phyloP scores from a whole-genome alignment of 2,797 vertebrate genomes.

The Myripristis jacobus region DNA sequence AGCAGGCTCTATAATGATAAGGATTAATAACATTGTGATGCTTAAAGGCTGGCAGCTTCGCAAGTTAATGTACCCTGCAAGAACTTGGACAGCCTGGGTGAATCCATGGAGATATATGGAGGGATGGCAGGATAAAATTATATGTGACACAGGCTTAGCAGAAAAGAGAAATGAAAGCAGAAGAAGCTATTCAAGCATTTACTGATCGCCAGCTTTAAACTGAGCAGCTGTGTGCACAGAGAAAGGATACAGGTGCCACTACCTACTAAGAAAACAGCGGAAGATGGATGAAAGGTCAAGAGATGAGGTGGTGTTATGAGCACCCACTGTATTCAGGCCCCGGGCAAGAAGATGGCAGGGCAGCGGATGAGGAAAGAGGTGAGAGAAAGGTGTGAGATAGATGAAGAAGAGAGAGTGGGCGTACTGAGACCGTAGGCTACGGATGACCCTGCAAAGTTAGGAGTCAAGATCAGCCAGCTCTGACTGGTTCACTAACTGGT shows the following conservation, averaged over 20 bases:
- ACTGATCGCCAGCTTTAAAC: neutral
- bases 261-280: constrained; percentile 35
- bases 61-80: neutral
- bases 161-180: neutral
- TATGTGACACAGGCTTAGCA: neutral
- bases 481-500: constrained; percentile 40
- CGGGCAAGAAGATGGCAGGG: constrained; percentile 38
- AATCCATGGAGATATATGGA: neutral
- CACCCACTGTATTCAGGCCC: constrained; percentile 39
- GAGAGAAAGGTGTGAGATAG: constrained; percentile 39
- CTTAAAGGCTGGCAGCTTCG: neutral
- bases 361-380: constrained; percentile 39
- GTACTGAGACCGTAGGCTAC: constrained; percentile 37
- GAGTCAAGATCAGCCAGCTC: neutral
- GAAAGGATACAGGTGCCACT: constrained; percentile 14
- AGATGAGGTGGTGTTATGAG: constrained; percentile 38
- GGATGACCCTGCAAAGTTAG: constrained; percentile 47
- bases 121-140: neutral
- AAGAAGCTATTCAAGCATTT: neutral
- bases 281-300: constrained; percentile 55
- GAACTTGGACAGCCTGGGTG: neutral
- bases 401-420: constrained; percentile 35
- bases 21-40: neutral
- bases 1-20: constrained; percentile 13
- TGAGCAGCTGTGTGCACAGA: constrained; percentile 23